Evolutionary conservation across 1,140 invertebrate genomes (phyloP).

Genomic region (Bombus ignitus): DNA sequence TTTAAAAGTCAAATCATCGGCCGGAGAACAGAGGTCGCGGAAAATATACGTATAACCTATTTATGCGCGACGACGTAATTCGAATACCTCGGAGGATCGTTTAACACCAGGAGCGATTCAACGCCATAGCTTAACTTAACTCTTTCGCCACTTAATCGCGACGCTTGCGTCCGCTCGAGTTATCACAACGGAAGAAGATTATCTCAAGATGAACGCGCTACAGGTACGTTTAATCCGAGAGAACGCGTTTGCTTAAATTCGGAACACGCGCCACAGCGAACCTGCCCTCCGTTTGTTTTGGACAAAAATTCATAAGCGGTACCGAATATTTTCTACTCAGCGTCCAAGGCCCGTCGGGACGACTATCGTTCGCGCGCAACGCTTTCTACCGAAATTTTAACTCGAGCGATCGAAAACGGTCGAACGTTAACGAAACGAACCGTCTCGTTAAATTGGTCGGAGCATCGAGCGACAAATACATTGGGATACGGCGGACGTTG

Average conservation of each 20-base stretch:
- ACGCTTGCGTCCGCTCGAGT: conserved; percentile 16
- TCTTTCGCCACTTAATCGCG: conserved; percentile 27
- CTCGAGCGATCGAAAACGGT: no score
- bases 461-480: no score
- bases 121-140: no score
- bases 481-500: no score
- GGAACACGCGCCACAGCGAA: background rate
- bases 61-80: background rate
- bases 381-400: no score
- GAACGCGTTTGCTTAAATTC: background rate
- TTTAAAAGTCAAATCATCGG: background rate
- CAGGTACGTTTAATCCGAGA: conserved; percentile 2
- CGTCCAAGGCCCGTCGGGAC: no score
- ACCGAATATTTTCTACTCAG: background rate
- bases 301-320: no score
- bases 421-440: no score
- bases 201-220: background rate
- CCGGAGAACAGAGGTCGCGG: no score
- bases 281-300: background rate
- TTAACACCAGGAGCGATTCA: background rate
- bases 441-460: no score
- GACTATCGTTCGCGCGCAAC: background rate
- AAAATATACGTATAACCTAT: background rate
- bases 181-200: conserved; percentile 4
- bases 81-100: background rate